Base-by-base conservation (phyloP, 2,797 vertebrate genomes). In the Anableps anableps region DNA sequence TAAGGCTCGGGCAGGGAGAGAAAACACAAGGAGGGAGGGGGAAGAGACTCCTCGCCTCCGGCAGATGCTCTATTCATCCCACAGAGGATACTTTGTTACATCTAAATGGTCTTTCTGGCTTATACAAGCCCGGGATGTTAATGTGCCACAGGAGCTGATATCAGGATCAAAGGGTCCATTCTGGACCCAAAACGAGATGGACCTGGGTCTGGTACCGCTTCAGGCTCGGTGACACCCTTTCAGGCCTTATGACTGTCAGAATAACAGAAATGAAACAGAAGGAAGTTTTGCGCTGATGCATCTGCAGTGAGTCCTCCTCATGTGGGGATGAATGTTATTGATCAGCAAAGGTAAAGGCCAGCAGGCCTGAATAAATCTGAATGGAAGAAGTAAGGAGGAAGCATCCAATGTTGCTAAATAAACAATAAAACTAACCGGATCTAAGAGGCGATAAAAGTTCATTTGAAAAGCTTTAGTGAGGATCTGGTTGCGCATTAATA, bases 31-130 rank as follows among this genome's bases (percentile, higher is more conserved):
- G 80, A 53, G 74, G 48, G 50, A 71, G 82, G 79, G n/a, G 86
- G 50, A 80, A 74, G 88, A 71, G 86, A 86, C 87, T 76, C 72
- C 76, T 89, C 74, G 88, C 91, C 92, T 94, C 93, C 93, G 90
- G 93, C 94, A 95, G 94, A 95, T 95, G 94, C 93, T 89, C 93
- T 81, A 93, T 95, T 94, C 94, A 94, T 92, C 87, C 92, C 94
- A 95, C 94, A 95, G 94, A 95, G 94, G 94, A 93, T 87, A 95
- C 94, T 95, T 95, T 95, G 94, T 95, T 94, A 92, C 85, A 91
- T 93, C 90, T 92, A 92, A 94, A 94, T 91, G 93, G 91, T 90
- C 90, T 88, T 92, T 79, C 94, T 93, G 88, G 88, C 60, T 87
- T 78, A 36, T 81, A 74, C 91, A 90, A 90, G 92, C 91, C 92